Evolutionary conservation across 2,888 invertebrate species (phyloP), one percentile per base, ranked within the genome.

Genomic region (Zonitis immaculata): DNA sequence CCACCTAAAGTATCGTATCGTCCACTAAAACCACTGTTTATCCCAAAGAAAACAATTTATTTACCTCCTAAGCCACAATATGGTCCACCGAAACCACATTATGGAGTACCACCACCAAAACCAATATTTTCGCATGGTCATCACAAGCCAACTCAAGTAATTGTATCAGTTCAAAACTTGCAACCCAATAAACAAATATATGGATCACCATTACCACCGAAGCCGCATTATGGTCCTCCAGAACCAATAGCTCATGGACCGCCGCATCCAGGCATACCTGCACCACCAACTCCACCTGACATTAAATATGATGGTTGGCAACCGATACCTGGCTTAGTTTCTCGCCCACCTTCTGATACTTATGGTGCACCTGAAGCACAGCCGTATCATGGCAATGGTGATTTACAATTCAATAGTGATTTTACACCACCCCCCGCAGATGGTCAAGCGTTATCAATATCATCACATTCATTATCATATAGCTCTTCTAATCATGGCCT

Each of bases 221-320:
- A 62, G 62, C 50, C 20, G 0, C 78, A 80, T 56, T 83, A 83
- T 58, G 83, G 83, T 3, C 84, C 84, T 2, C 83, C 83, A 0
- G 82, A 82, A 56, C 83, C 83, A 1, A 76, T 80, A 16, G 64
- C 71, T 52, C 83, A 84, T 16, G 77, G 78, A 8, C 83, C 82
- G 1, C 85, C 85, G 1, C 84, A 84, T 60, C 85, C 85, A 1
- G 87, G 87, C 22, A 82, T 83, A 1, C 85, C 86, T 35, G 87
- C 87, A 0, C 88, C 88, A 0, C 88, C 88, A 1, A 88, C 87
- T 1, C 87, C 87, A 6, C 84, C 88, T 5, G 82, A 85, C 69
- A 83, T 89, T 27, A 78, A 87, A 47, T 91, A 91, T 66, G 91
- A 91, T 63, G 91, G 91, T 22, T 91, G 91, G 91, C 88, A 86